Evolutionary conservation across 2,113 vertebrate species (phyloP).

Genomic region (Chroicocephalus ridibundus): DNA sequence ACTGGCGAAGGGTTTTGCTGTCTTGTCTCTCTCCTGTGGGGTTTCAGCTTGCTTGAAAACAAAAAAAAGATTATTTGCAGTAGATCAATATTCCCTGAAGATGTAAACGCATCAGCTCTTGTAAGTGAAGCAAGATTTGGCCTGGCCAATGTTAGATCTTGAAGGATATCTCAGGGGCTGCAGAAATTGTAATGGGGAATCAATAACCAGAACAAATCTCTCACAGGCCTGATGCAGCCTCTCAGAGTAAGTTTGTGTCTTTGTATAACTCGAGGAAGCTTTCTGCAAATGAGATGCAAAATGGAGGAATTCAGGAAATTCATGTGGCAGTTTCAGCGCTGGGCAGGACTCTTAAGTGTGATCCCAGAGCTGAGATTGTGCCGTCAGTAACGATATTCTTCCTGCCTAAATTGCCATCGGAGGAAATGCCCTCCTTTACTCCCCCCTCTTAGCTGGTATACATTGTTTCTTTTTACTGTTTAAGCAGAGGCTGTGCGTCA

Average conservation of each 20-base stretch:
- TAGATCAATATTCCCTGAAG: slow-evolving; percentile 43
- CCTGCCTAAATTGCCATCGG: neutral
- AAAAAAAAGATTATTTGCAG: neutral
- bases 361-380: neutral
- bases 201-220: slow-evolving; percentile 16
- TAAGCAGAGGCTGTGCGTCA: neutral
- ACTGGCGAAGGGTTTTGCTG: neutral
- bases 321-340: neutral
- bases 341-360: neutral
- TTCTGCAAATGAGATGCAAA: slow-evolving; percentile 19
- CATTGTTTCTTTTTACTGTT: neutral
- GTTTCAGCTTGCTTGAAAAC: slow-evolving; percentile 12
- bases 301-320: neutral
- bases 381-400: neutral
- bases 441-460: neutral
- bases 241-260: neutral
- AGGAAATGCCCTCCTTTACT: neutral
- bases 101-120: slow-evolving; percentile 27
- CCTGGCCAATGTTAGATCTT: neutral
- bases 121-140: neutral
- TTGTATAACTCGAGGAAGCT: neutral
- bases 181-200: slow-evolving; percentile 34
- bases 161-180: neutral
- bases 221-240: neutral
- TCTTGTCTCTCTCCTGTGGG: neutral